Evolutionary conservation across 2,113 vertebrate species (phyloP).

Genomic region (Notothenia coriiceps): DNA sequence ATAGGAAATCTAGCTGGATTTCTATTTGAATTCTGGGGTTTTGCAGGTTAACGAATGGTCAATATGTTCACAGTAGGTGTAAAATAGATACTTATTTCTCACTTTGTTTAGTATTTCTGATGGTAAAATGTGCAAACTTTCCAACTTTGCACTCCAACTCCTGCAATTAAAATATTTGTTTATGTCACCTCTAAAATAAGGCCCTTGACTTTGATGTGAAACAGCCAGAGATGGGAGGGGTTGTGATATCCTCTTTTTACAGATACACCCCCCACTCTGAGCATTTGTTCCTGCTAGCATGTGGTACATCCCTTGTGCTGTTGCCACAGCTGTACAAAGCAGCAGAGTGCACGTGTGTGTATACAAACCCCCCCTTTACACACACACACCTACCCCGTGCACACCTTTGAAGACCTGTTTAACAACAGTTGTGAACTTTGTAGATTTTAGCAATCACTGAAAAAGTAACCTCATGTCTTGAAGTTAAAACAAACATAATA

Average conservation of each 20-base stretch:
- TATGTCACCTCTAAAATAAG: conserved; percentile 50
- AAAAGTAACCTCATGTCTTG: not conserved
- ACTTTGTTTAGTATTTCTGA: not conserved
- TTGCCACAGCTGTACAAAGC: conserved; percentile 75
- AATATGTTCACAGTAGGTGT: not conserved
- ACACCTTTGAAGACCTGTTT: not conserved
- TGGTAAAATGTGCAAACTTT: not conserved
- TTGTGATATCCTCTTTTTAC: conserved; percentile 72
- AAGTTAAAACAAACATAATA: not conserved
- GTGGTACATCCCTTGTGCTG: conserved; percentile 60
- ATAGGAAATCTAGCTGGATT: not conserved
- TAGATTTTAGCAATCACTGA: conserved; percentile 2
- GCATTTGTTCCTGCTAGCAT: conserved; percentile 77
- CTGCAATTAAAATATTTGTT: conserved; percentile 44
- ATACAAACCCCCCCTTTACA: not conserved
- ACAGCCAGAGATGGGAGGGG: conserved; percentile 47
- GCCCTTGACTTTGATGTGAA: conserved; percentile 74
- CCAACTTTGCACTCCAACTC: not conserved
- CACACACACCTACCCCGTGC: conserved; percentile 10
- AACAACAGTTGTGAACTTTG: conserved; percentile 18
- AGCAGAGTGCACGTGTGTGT: conserved; percentile 12
- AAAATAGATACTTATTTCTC: too few species aligned
- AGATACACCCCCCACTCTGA: conserved; percentile 48
- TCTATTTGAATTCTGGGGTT: not conserved
- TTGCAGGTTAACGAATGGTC: not conserved